Percentiles rank a stretch among this genome's conserved stretches.
phyloP scores from a whole-genome alignment of 2,888 invertebrate species.

The Selenia dentaria region DNA sequence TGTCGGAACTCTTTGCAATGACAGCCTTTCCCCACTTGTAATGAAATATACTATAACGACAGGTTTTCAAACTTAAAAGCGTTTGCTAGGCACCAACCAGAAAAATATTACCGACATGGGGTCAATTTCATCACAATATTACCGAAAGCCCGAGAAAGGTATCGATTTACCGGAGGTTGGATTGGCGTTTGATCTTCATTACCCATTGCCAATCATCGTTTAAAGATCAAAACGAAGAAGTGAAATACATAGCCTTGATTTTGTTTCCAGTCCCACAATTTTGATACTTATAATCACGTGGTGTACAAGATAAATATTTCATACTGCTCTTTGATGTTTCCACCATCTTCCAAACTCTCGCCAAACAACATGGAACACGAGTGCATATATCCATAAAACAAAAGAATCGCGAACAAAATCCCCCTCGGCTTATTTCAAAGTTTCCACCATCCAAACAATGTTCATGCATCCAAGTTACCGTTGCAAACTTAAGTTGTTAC shows the following conservation, averaged over 20 bases:
- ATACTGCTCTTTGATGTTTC: neutral
- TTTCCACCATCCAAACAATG: conserved; percentile 14
- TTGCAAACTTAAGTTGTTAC: conserved; percentile 19
- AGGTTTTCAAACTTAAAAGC: no score
- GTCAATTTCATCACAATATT: no score
- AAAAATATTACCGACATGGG: no score
- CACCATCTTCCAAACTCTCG: conserved; percentile 1
- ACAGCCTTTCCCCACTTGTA: no score
- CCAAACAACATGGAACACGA: conserved; percentile 4
- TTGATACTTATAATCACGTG: neutral
- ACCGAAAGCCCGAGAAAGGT: no score
- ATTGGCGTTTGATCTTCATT: no score
- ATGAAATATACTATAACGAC: no score
- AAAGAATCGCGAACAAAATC: conserved; percentile 16
- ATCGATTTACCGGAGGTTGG: no score
- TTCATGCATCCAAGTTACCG: conserved; percentile 22
- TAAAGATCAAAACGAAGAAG: neutral
- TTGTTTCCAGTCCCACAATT: neutral
- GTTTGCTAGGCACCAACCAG: no score
- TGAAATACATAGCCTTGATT: neutral
- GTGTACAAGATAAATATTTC: conserved; percentile 3
- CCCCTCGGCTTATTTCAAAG: conserved; percentile 8
- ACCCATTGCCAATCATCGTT: no score
- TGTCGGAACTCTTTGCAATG: no score
- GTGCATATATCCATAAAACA: conserved; percentile 19